Conservation (phyloP, 1,140 invertebrate genomes). For the Listronotus bonariensis region DNA sequence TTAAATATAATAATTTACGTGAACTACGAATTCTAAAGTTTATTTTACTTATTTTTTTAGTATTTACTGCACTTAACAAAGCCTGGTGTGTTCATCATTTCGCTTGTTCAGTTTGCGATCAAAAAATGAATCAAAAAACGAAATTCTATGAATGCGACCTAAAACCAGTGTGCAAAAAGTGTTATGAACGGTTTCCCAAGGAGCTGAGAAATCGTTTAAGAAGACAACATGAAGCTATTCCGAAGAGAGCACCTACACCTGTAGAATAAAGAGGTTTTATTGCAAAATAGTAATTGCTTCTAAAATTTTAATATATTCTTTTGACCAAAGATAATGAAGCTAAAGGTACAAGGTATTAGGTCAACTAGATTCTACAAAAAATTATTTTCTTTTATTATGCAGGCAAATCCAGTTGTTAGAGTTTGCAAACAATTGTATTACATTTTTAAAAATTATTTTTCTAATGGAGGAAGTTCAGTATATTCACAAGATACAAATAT, state of each 20-base stretch:
- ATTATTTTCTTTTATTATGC: too few relatives aligned
- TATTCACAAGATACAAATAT: too few relatives aligned
- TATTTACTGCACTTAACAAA: constrained; percentile 97
- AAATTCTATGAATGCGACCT: constrained; percentile 99
- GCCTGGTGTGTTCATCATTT: constrained; percentile 99
- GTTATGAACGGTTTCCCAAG: constrained; percentile 95
- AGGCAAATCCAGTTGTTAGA: too few relatives aligned
- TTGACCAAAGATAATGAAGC: too few relatives aligned
- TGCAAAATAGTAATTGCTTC: too few relatives aligned
- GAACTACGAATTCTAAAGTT: too few relatives aligned
- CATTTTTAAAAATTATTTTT: too few relatives aligned
- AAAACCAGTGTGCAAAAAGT: constrained; percentile 97
- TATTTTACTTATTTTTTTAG: constrained; percentile 68
- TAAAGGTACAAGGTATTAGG: too few relatives aligned
- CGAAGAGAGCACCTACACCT: constrained; percentile 55
- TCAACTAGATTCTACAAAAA: too few relatives aligned
- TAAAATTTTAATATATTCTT: too few relatives aligned
- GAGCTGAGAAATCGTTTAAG: constrained; percentile 89
- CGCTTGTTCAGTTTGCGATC: constrained; percentile 97
- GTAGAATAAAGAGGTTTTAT: constrained; percentile 17
- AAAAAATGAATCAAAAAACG: constrained; percentile 96
- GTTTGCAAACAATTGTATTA: too few relatives aligned
- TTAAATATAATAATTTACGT: constrained; percentile 7
- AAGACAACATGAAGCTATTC: constrained; percentile 75
- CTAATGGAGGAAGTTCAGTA: too few relatives aligned